A percentile compares a stretch with the other conserved stretches of the same genome.
Evolutionary conservation across 2,113 vertebrate species (phyloP).

Genomic region (Percopsis transmontana): DNA sequence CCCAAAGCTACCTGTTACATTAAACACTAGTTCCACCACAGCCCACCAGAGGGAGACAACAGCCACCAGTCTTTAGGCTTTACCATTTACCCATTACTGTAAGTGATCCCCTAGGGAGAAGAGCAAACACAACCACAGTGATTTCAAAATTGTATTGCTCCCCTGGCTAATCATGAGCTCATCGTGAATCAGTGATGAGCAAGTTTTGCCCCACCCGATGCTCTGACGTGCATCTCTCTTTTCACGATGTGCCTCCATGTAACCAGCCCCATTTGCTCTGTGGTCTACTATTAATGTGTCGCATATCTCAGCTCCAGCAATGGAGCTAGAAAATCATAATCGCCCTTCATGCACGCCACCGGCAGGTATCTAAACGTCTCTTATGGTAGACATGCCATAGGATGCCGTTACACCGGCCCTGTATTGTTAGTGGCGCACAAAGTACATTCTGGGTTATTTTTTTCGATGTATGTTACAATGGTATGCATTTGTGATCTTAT

Average conservation of each 20-base stretch:
- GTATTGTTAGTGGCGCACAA: slow-evolving; percentile 30
- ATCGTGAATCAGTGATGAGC: slow-evolving; percentile 24
- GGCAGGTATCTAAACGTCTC: slow-evolving; percentile 33
- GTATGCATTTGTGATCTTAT: not conserved
- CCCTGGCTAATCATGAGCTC: slow-evolving; percentile 26
- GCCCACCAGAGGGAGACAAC: slow-evolving; percentile 54
- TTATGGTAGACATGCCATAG: slow-evolving; percentile 21
- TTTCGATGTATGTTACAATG: slow-evolving; percentile 2
- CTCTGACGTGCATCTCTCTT: slow-evolving; percentile 53
- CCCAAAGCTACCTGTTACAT: slow-evolving; percentile 9
- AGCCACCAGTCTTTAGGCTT: slow-evolving; percentile 40
- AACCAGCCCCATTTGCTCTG: slow-evolving; percentile 50
- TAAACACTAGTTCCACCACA: slow-evolving; percentile 30
- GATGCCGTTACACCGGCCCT: slow-evolving; percentile 34
- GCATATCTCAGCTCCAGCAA: slow-evolving; percentile 45
- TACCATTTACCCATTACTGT: slow-evolving; percentile 5
- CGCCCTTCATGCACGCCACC: slow-evolving; percentile 48
- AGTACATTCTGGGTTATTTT: slow-evolving; percentile 20
- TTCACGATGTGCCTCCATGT: slow-evolving; percentile 66
- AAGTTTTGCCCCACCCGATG: slow-evolving; percentile 9
- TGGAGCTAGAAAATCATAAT: slow-evolving; percentile 14
- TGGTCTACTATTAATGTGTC: slow-evolving; percentile 61
- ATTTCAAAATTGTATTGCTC: slow-evolving; percentile 12
- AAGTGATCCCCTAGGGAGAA: slow-evolving; percentile 3
- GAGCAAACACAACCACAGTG: not conserved